Conservation (phyloP, 2,888 invertebrate species). For the Tortrix viridana region DNA sequence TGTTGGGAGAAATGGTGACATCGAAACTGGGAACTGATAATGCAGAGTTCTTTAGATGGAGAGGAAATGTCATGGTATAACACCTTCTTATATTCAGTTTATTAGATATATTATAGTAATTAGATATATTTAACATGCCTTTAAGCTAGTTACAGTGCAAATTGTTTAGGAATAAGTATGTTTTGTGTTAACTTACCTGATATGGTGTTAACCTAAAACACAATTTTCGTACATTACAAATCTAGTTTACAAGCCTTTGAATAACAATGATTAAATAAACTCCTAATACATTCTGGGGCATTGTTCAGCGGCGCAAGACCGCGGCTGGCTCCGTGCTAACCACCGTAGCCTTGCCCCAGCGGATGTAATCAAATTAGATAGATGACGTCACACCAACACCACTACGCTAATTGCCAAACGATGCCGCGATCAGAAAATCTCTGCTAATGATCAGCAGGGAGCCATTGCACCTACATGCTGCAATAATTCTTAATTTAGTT, state of each 20-base stretch:
- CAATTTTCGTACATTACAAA: too few species aligned
- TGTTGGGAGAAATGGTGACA: too few species aligned
- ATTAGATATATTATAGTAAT: too few species aligned
- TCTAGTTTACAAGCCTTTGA: not conserved
- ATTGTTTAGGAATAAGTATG: too few species aligned
- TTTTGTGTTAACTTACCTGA: too few species aligned
- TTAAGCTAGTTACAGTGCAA: too few species aligned
- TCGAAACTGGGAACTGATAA: too few species aligned
- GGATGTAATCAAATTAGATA: slow-evolving; percentile 77
- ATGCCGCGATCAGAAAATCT: slow-evolving; percentile 39
- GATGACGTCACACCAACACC: slow-evolving; percentile 68
- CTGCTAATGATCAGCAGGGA: slow-evolving; percentile 25
- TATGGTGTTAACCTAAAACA: too few species aligned
- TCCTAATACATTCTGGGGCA: slow-evolving; percentile 26
- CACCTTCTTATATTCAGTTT: too few species aligned
- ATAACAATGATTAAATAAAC: slow-evolving; percentile 1
- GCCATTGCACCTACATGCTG: slow-evolving; percentile 10
- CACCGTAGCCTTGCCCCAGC: slow-evolving; percentile 64
- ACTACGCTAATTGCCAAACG: slow-evolving; percentile 69
- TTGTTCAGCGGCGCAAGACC: slow-evolving; percentile 36
- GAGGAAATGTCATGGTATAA: too few species aligned
- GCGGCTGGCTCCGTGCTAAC: slow-evolving; percentile 54
- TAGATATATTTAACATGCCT: too few species aligned
- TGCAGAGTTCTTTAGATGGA: too few species aligned
- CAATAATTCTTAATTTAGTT: slow-evolving; percentile 13